These are phyloP conservation scores for Steinernema feltiae DNA, from an alignment of 1,140 invertebrate genomes.

Conservation along the genomic window DNA sequence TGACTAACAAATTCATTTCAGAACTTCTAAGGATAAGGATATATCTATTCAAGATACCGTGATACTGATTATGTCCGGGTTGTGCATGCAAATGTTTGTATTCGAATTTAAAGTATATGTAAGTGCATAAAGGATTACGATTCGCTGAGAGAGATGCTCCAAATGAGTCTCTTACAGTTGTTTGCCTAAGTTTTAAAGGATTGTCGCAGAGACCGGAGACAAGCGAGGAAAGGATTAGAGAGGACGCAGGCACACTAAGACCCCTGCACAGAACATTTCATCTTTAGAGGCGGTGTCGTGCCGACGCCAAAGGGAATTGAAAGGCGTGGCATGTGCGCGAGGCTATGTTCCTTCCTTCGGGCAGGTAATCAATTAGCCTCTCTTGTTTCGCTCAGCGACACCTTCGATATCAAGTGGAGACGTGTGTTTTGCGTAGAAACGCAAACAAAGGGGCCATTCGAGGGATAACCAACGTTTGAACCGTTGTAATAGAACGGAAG, in stretches of 20 bases:
- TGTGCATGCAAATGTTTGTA: too few relatives aligned
- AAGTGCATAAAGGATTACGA: too few relatives aligned
- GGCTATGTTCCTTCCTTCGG: too few relatives aligned
- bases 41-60: too few relatives aligned
- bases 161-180: neutral
- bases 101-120: too few relatives aligned
- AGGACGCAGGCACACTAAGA: neutral
- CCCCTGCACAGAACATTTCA: neutral
- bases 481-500: neutral
- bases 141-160: too few relatives aligned
- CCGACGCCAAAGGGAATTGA: neutral
- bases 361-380: constrained; percentile 8
- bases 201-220: neutral
- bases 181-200: neutral
- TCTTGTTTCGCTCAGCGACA: neutral
- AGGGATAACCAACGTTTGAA: neutral
- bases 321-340: neutral
- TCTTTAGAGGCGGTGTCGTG: neutral
- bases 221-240: neutral
- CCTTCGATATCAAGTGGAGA: neutral
- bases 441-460: neutral
- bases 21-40: neutral
- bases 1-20: too few relatives aligned
- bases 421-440: too few relatives aligned
- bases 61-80: too few relatives aligned